Percentiles rank a stretch among this genome's conserved stretches.
These are phyloP conservation scores for Acipenser ruthenus DNA, from an alignment of 2,797 vertebrate species.

Conservation along the genomic window DNA sequence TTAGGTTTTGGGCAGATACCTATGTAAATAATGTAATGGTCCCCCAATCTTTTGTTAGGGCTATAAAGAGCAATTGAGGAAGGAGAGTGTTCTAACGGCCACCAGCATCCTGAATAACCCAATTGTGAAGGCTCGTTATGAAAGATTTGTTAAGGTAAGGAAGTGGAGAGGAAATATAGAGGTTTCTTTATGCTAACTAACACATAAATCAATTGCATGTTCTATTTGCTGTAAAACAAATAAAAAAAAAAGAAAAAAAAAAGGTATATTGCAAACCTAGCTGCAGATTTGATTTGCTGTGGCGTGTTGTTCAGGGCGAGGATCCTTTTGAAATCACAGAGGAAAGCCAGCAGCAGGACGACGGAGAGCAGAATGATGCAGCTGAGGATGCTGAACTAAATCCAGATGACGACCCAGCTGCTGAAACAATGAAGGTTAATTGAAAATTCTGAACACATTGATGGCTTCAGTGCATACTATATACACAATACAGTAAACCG, in stretches of 20 bases:
- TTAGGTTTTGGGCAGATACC: not conserved
- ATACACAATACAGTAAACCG: no score
- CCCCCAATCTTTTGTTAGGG: conserved; percentile 38
- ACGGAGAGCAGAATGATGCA: conserved; percentile 39
- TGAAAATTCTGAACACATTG: not conserved
- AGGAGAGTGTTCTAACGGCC: conserved; percentile 74
- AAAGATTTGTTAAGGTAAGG: conserved; percentile 74
- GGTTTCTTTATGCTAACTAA: not conserved
- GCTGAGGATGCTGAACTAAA: not conserved
- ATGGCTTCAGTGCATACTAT: not conserved
- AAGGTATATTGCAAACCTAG: conserved; percentile 1
- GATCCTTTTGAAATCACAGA: conserved; percentile 64
- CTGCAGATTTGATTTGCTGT: conserved; percentile 12
- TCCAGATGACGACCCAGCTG: no score
- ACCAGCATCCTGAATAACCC: conserved; percentile 80
- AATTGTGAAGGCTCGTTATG: conserved; percentile 69
- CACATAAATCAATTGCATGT: not conserved
- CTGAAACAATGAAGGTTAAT: not conserved
- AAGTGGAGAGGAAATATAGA: not conserved
- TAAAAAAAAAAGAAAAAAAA: not conserved
- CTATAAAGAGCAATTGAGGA: conserved; percentile 76
- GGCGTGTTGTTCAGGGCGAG: conserved; percentile 57
- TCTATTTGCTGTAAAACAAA: not conserved
- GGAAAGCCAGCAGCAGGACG: conserved; percentile 47
- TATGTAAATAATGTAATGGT: not conserved